phyloP scores from a whole-genome alignment of 2,888 invertebrate species.

The Trichogramma dendrolimi region DNA sequence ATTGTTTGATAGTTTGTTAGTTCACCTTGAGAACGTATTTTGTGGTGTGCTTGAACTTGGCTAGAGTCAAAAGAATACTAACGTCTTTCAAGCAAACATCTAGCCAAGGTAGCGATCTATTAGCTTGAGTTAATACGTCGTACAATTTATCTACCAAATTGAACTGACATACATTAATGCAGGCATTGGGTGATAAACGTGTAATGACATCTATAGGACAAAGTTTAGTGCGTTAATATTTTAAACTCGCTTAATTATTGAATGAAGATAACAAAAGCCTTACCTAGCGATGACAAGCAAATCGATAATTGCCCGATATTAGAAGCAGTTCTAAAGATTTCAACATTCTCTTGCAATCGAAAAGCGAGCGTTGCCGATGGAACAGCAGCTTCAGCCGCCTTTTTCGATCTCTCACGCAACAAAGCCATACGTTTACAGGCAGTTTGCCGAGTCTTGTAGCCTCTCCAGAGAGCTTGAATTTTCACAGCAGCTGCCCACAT shows the following conservation, averaged over 20 bases:
- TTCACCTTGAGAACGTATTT: constrained; percentile 60
- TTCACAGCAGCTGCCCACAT: constrained; percentile 57
- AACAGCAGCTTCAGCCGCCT: constrained; percentile 39
- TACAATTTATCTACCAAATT: constrained; percentile 49
- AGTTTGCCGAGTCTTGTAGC: constrained; percentile 42
- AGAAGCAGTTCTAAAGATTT: constrained; percentile 40
- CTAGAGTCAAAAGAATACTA: constrained; percentile 64
- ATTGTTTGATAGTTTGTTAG: constrained; percentile 3
- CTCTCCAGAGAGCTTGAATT: constrained; percentile 62
- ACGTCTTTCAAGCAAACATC: constrained; percentile 57
- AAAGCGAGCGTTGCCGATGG: constrained; percentile 46
- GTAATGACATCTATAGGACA: constrained; percentile 51
- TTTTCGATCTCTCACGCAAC: constrained; percentile 42
- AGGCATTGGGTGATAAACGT: constrained; percentile 45
- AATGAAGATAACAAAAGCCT: constrained; percentile 15
- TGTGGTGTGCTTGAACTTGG: constrained; percentile 61
- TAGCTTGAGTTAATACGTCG: constrained; percentile 47
- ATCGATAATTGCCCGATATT: constrained; percentile 47
- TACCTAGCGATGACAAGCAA: constrained; percentile 52
- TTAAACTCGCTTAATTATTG: neutral
- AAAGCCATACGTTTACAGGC: constrained; percentile 36
- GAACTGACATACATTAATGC: constrained; percentile 43
- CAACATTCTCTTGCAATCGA: constrained; percentile 44
- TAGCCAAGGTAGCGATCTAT: constrained; percentile 62
- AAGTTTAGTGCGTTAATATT: constrained; percentile 1